Evolutionary conservation across 2,888 invertebrate species (phyloP).

Genomic region (Penaeus monodon): DNA sequence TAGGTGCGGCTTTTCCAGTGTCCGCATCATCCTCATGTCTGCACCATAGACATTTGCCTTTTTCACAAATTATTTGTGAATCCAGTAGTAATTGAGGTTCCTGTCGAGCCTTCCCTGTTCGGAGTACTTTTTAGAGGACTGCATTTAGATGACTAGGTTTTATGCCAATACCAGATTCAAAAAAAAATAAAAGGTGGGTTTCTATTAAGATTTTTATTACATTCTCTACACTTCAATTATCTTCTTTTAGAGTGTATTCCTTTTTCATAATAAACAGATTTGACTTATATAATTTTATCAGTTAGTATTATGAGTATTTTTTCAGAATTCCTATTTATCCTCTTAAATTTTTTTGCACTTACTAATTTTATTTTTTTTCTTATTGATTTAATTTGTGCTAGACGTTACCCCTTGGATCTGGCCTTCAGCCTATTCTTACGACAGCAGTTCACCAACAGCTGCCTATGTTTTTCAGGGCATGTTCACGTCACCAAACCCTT

Average conservation of each 20-base stretch:
- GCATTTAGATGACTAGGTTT: conserved; percentile 88
- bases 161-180: conserved; percentile 81
- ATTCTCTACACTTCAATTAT: neutral
- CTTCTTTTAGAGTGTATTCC: neutral
- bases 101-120: conserved; percentile 87
- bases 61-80: conserved; percentile 92
- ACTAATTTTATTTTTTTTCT: neutral
- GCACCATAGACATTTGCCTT: conserved; percentile 96
- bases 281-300: neutral
- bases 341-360: neutral
- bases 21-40: conserved; percentile 96
- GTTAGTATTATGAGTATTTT: neutral
- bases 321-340: neutral
- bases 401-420: neutral
- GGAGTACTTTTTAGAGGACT: conserved; percentile 94
- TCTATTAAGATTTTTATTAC: neutral
- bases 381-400: neutral
- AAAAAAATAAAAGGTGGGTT: conserved; percentile 74
- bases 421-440: neutral
- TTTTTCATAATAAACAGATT: neutral
- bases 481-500: too few species aligned
- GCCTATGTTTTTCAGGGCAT: too few species aligned
- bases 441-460: too few species aligned
- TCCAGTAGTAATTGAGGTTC: conserved; percentile 90
- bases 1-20: conserved; percentile 82